Conservation (phyloP, 2,888 invertebrate species). For the Mactromeris polynyma region DNA sequence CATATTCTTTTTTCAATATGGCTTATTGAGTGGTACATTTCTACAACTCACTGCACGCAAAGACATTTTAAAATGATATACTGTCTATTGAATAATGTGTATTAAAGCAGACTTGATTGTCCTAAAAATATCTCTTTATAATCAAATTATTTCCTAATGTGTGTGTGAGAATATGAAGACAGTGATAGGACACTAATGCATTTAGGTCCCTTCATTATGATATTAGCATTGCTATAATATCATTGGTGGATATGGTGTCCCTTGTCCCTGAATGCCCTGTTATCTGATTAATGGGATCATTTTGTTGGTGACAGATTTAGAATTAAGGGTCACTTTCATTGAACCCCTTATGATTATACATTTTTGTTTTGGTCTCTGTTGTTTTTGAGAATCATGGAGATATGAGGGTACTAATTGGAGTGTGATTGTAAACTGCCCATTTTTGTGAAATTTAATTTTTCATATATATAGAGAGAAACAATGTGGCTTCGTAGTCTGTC, state of each 20-base stretch:
- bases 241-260: neutral
- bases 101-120: too few species aligned
- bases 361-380: neutral
- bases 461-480: neutral
- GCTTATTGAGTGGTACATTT: neutral
- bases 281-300: slow-evolving; percentile 11
- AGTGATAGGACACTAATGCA: neutral
- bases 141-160: neutral
- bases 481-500: too few species aligned
- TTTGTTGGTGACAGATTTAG: slow-evolving; percentile 15
- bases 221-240: neutral
- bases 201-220: neutral
- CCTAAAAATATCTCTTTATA: too few species aligned
- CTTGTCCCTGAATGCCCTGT: neutral
- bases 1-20: neutral
- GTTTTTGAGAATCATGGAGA: neutral
- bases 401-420: neutral
- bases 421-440: neutral
- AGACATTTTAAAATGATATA: too few species aligned
- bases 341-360: neutral
- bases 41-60: too few species aligned
- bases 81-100: too few species aligned
- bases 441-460: neutral
- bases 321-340: slow-evolving; percentile 2
- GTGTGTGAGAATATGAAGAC: neutral